Percentiles rank a stretch among this genome's conserved stretches.
Conservation (phyloP, 2,113 vertebrate species). For the Megalops atlanticus region DNA sequence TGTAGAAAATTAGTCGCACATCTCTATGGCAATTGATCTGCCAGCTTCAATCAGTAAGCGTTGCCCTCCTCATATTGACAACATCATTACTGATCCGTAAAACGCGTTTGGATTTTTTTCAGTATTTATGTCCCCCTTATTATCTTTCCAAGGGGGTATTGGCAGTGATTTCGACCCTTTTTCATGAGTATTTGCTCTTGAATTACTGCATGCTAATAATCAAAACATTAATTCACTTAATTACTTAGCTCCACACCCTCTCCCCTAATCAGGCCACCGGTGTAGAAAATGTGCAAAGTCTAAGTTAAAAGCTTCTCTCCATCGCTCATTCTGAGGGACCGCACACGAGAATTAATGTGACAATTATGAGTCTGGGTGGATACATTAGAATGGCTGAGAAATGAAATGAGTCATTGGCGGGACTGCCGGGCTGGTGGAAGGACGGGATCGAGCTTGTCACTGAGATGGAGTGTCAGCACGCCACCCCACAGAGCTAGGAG, state of each 20-base stretch:
- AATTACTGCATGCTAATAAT: background rate
- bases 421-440: background rate
- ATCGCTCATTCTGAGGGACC: background rate
- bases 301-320: conserved; percentile 13
- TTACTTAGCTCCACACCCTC: background rate
- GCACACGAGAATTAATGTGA: background rate
- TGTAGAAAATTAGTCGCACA: background rate
- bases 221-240: conserved; percentile 4
- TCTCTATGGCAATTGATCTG: background rate
- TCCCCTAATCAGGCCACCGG: background rate
- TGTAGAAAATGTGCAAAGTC: background rate
- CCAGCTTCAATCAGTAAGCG: background rate
- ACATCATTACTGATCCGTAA: background rate
- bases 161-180: background rate
- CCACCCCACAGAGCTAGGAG: background rate
- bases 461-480: background rate
- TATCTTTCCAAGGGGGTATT: background rate
- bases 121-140: background rate
- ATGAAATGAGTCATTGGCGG: background rate
- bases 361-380: background rate
- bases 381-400: conserved; percentile 16
- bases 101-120: background rate
- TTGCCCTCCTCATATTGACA: background rate
- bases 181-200: background rate
- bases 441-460: background rate